These are phyloP conservation scores for Aurelia coerulea DNA, from an alignment of 30 jellyfish, hydroid and myxozoan species.

Conservation along the genomic window DNA sequence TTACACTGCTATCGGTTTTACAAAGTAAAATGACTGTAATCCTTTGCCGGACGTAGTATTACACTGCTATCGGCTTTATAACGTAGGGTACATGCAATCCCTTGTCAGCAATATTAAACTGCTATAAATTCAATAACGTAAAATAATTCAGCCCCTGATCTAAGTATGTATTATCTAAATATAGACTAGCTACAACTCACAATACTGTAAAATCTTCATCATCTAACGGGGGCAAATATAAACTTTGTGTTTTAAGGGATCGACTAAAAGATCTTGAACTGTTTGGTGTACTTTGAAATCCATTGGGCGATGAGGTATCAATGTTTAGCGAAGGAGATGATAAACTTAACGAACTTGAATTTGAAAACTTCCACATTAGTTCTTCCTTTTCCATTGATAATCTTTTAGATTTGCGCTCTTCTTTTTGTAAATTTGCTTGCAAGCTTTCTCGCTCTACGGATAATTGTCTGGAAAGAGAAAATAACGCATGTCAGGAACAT, in stretches of 20 bases:
- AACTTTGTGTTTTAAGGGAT: conserved; percentile 57
- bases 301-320: conserved; percentile 65
- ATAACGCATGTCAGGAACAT: no score
- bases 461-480: conserved; percentile 71
- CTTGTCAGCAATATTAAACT: no score
- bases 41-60: no score
- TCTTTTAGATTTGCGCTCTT: conserved; percentile 84
- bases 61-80: no score
- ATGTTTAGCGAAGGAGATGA: conserved; percentile 73
- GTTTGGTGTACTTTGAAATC: conserved; percentile 76
- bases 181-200: background rate
- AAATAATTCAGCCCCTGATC: no score
- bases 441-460: conserved; percentile 93
- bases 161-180: no score
- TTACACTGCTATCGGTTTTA: no score
- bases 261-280: conserved; percentile 46
- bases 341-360: conserved; percentile 65
- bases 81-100: no score
- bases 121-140: no score
- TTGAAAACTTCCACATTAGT: conserved; percentile 92
- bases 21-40: no score
- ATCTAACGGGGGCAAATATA: conserved; percentile 73
- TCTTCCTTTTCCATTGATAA: conserved; percentile 98
- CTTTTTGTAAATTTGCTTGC: conserved; percentile 78
- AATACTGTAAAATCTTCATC: conserved; percentile 72